phyloP scores from a whole-genome alignment of 2,113 vertebrate species.

The Gyps fulvus region DNA sequence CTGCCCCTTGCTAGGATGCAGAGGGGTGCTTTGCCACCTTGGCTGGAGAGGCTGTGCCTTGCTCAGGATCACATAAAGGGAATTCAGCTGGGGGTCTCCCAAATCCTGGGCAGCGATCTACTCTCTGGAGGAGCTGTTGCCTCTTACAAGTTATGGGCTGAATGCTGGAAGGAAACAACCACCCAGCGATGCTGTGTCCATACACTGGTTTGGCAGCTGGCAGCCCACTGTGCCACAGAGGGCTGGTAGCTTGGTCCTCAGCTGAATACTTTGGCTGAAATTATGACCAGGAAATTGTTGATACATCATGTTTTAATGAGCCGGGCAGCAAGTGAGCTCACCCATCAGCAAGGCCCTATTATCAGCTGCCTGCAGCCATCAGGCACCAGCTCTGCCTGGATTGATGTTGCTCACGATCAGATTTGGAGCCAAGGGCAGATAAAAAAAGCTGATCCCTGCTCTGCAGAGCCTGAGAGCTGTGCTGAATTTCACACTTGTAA shows the following conservation, averaged over 20 bases:
- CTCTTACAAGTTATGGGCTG: background rate
- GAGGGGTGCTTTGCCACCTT: fast-evolving
- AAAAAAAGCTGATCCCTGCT: fast-evolving
- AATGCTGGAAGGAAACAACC: background rate
- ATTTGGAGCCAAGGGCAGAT: background rate
- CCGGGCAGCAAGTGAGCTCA: fast-evolving
- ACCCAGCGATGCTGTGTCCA: fast-evolving
- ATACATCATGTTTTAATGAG: background rate
- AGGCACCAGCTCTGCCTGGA: background rate
- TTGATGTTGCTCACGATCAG: background rate
- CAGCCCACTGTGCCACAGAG: background rate
- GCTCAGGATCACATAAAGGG: background rate
- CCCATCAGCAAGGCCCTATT: background rate
- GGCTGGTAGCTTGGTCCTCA: background rate
- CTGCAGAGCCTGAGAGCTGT: fast-evolving
- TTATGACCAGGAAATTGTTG: background rate
- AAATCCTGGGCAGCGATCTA: background rate
- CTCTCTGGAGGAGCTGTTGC: fast-evolving
- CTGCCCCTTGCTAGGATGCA: background rate
- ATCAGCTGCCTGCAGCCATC: background rate
- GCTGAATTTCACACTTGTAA: background rate
- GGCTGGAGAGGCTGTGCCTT: background rate
- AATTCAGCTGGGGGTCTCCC: background rate
- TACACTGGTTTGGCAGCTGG: background rate
- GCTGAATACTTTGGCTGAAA: background rate